Evolutionary conservation across 2,888 invertebrate species (phyloP).

Genomic region (Drosophila parthenogenetica): DNA sequence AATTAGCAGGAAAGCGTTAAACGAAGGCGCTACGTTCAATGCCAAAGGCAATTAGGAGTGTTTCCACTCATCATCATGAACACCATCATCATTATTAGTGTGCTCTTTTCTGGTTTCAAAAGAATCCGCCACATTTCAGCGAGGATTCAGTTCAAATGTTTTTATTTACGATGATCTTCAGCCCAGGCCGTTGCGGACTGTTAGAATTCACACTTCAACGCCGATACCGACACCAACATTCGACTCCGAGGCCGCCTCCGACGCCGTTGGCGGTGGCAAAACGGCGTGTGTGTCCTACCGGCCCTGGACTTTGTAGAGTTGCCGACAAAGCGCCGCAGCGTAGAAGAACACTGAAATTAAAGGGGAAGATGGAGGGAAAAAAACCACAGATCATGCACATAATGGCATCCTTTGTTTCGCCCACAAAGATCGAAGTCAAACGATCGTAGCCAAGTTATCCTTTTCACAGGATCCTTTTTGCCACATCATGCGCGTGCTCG

Average conservation of each 20-base stretch:
- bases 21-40: slow-evolving; percentile 58
- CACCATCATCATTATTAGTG: neutral
- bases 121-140: slow-evolving; percentile 75
- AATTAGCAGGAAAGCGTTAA: slow-evolving; percentile 79
- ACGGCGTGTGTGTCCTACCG: slow-evolving; percentile 59
- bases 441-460: slow-evolving; percentile 31
- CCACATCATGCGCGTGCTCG: slow-evolving; percentile 68
- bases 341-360: neutral
- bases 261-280: slow-evolving; percentile 52
- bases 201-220: slow-evolving; percentile 80
- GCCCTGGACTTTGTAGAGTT: slow-evolving; percentile 43
- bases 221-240: slow-evolving; percentile 25
- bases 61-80: slow-evolving; percentile 34
- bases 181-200: slow-evolving; percentile 63
- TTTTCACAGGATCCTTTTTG: slow-evolving; percentile 56
- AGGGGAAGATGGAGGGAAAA: slow-evolving; percentile 9
- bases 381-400: slow-evolving; percentile 80
- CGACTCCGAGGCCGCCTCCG: slow-evolving; percentile 50
- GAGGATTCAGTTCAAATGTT: slow-evolving; percentile 53
- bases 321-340: slow-evolving; percentile 76
- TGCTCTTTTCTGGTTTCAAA: slow-evolving; percentile 30
- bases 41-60: slow-evolving; percentile 57
- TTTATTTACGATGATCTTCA: slow-evolving; percentile 69
- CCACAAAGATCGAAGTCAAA: slow-evolving; percentile 26
- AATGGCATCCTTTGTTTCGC: slow-evolving; percentile 71